Conservation (phyloP, 2,113 vertebrate species). For the Salvelinus fontinalis region DNA sequence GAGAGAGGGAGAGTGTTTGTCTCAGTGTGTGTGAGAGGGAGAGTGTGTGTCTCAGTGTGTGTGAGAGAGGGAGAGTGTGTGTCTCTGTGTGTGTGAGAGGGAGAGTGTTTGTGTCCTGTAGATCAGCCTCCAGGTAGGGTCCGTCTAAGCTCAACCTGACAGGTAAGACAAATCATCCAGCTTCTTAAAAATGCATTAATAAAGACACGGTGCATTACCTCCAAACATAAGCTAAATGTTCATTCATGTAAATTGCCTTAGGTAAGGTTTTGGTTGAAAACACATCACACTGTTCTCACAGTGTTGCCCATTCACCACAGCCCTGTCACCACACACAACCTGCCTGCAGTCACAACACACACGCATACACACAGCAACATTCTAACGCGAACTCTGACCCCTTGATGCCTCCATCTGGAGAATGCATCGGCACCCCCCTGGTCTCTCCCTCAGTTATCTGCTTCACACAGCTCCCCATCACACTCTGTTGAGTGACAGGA, state of each 20-base stretch:
- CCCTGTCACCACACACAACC: too few species aligned
- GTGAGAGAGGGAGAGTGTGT: conserved; percentile 7
- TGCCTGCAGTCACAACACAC: too few species aligned
- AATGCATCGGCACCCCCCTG: conserved; percentile 38
- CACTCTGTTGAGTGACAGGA: conserved; percentile 61
- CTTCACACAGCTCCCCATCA: conserved; percentile 30
- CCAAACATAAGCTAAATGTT: too few species aligned
- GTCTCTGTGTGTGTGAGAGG: conserved; percentile 16
- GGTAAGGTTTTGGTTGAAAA: too few species aligned
- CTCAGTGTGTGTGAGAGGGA: conserved; percentile 14
- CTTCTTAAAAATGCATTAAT: too few species aligned
- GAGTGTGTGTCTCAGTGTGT: not conserved
- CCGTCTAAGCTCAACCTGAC: not conserved
- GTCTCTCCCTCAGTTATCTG: conserved; percentile 8
- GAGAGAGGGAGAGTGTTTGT: conserved; percentile 12
- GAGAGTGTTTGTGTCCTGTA: not conserved
- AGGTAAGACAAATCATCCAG: too few species aligned
- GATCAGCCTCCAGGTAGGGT: conserved; percentile 11
- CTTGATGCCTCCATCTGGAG: conserved; percentile 57
- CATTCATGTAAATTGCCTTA: too few species aligned
- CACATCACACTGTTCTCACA: too few species aligned
- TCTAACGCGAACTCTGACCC: not conserved
- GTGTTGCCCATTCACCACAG: too few species aligned
- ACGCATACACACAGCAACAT: too few species aligned
- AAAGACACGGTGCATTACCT: too few species aligned